Percentiles rank a stretch among this genome's conserved stretches.
phyloP scores from a whole-genome alignment of 1,140 invertebrate species.

The Spodoptera litura region DNA sequence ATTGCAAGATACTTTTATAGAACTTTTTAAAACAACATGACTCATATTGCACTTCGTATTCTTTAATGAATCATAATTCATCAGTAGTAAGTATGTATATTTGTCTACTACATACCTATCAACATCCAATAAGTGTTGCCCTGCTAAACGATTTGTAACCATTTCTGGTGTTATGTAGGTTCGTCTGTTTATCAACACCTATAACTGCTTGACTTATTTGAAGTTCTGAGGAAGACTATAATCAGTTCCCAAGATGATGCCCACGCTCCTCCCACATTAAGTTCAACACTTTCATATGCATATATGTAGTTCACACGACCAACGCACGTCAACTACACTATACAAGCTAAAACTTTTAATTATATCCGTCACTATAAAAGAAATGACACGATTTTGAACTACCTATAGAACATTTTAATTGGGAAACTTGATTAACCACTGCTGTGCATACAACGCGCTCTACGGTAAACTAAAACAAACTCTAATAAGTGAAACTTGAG shows the following conservation, averaged over 20 bases:
- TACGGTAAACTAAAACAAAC: neutral
- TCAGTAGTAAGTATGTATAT: too few species aligned
- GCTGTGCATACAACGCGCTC: conserved; percentile 3
- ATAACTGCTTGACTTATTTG: neutral
- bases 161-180: too few species aligned
- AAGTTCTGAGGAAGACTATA: neutral
- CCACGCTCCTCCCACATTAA: conserved; percentile 35
- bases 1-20: too few species aligned
- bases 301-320: conserved; percentile 15
- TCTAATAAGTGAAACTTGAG: too few species aligned
- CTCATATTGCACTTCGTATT: too few species aligned
- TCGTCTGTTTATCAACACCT: too few species aligned
- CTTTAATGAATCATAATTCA: too few species aligned
- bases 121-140: too few species aligned
- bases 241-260: conserved; percentile 27
- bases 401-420: conserved; percentile 23
- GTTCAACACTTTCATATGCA: conserved; percentile 27
- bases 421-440: conserved; percentile 21
- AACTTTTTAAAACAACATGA: too few species aligned
- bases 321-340: neutral
- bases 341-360: conserved; percentile 37
- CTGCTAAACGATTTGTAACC: too few species aligned
- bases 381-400: neutral
- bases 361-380: conserved; percentile 18
- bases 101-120: too few species aligned